Base-by-base conservation (phyloP, 64 coral and sea anemone species). In the Montipora cactus region DNA sequence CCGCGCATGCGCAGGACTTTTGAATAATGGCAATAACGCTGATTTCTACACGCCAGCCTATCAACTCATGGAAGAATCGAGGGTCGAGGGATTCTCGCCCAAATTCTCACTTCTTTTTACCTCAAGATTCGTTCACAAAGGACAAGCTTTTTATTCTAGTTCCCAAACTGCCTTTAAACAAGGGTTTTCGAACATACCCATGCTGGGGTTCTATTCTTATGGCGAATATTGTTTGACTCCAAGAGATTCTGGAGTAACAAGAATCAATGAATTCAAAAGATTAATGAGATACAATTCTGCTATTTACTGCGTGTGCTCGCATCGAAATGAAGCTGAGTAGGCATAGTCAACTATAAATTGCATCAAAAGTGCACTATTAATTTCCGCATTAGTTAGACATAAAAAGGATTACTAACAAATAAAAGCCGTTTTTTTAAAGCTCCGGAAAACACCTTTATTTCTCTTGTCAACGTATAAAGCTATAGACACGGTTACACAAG, bases 171-270 rank as follows among this genome's bases (percentile, higher is more conserved):
- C 95, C 72, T 99, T 99, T 19, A 92, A 87, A 52, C 79, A 94
- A 19, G 75, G 89, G 4, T 94, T 94, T 70, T 81, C 89, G 19
- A 90, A 88, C 15, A 82, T 90, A 67, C 92, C 92, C 0, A 84
- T 92, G 18, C 61, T 96, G n/a, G 98, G 98, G 1, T 83, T 99
- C 53, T 96, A 99, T 73, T 99, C 98, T 3, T 99, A 94, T 9
- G 98, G 98, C 0, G 98, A 99, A n/a, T 99, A 96, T 89, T 99
- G 98, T 59, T 62, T 99, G 53, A 96, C 90, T 49, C 46, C 89
- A 2, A 93, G 71, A 69, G 86, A 99, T 44, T 53, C 77, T 47
- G 98, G 95, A 16, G 76, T 75, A 25, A 94, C 83, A 15, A 89
- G 75, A 46, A 90, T 93, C 28, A 88, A 98, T 71, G 69, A 87